Percentiles rank a stretch among this genome's conserved stretches.
Conservation (phyloP, 2,797 vertebrate genomes). For the Bradypodion pumilum region DNA sequence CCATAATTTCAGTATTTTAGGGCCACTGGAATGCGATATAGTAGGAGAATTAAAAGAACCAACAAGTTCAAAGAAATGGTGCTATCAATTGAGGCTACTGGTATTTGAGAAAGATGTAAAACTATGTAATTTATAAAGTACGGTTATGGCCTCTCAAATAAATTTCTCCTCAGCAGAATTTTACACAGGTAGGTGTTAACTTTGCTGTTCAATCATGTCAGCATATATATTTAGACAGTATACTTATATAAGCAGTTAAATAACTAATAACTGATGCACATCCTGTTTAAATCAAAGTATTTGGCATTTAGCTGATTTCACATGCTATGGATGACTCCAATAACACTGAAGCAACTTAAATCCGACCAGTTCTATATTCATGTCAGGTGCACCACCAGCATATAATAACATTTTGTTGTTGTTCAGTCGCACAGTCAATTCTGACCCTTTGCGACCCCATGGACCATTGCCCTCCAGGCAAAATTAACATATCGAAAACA, state of each 20-base stretch:
- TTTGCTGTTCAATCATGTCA: background rate
- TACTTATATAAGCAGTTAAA: slow-evolving; percentile 1
- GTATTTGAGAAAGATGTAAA: slow-evolving; percentile 1
- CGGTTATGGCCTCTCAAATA: background rate
- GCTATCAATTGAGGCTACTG: background rate
- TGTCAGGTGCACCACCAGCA: no score
- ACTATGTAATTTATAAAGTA: slow-evolving; percentile 10
- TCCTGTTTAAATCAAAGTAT: slow-evolving; percentile 12
- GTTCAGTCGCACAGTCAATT: no score
- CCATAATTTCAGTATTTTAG: background rate
- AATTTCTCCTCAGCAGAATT: background rate
- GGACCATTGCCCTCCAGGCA: no score
- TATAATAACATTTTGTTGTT: no score
- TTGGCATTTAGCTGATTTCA: slow-evolving; percentile 6
- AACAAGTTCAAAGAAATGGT: slow-evolving; percentile 16
- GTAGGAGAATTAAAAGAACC: background rate
- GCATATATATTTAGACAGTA: background rate
- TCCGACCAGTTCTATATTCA: no score
- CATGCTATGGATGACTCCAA: background rate
- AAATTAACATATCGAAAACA: no score
- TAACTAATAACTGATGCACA: slow-evolving; percentile 8
- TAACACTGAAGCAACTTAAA: slow-evolving; percentile 22
- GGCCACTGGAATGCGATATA: background rate
- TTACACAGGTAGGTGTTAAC: background rate
- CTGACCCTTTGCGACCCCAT: no score